phyloP scores from a whole-genome alignment of 2,888 invertebrate genomes.

The Aphelenchoides bicaudatus region DNA sequence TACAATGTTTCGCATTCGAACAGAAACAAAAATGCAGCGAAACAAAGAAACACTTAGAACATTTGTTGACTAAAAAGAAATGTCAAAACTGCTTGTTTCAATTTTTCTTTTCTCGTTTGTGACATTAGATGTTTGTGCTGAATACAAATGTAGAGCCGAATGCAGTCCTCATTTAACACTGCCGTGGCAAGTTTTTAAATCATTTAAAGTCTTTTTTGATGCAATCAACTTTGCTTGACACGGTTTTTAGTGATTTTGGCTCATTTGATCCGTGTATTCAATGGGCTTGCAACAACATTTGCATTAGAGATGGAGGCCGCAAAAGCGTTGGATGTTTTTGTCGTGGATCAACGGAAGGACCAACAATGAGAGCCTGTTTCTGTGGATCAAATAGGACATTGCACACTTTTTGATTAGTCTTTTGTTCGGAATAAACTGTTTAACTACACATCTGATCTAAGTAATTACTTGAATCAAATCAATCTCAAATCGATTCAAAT shows the following conservation, averaged over 20 bases:
- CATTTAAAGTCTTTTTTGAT: conserved; percentile 10
- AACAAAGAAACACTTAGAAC: neutral
- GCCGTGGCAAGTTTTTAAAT: conserved; percentile 32
- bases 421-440: too few species aligned
- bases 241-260: conserved; percentile 33
- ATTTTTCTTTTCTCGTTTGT: conserved; percentile 17
- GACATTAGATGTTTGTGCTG: conserved; percentile 13
- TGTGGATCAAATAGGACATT: conserved; percentile 23
- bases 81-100: neutral
- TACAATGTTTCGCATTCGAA: too few species aligned
- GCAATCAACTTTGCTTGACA: neutral
- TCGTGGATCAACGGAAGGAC: conserved; percentile 35
- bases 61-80: neutral
- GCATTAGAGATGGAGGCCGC: conserved; percentile 35
- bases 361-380: conserved; percentile 37
- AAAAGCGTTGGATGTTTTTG: conserved; percentile 37
- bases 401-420: conserved; percentile 6
- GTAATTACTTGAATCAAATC: too few species aligned
- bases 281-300: conserved; percentile 33
- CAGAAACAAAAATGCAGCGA: too few species aligned
- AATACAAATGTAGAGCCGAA: conserved; percentile 28
- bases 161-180: conserved; percentile 37
- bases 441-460: too few species aligned
- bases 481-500: too few species aligned
- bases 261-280: conserved; percentile 34